phyloP scores from a whole-genome alignment of 2,113 vertebrate genomes.

The Chaetodon auriga region DNA sequence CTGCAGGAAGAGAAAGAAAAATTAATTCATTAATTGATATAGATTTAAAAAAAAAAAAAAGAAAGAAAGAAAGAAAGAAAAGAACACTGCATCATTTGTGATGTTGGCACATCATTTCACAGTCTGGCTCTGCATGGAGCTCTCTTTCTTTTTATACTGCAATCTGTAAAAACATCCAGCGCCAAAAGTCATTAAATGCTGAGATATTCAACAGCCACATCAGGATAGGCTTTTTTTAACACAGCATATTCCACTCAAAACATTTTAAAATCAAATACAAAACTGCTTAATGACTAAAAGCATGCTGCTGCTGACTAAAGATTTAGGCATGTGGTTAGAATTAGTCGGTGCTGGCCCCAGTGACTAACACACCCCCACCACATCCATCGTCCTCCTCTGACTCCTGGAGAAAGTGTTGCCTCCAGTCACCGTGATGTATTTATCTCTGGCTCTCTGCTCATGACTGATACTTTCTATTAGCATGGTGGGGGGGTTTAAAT shows the following conservation, averaged over 20 bases:
- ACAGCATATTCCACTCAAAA: background rate
- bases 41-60: no score
- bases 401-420: conserved; percentile 49
- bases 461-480: conserved; percentile 78
- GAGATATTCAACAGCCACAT: background rate
- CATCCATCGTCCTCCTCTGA: conserved; percentile 20
- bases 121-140: background rate
- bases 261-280: background rate
- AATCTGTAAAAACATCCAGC: conserved; percentile 9
- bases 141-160: background rate
- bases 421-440: conserved; percentile 68
- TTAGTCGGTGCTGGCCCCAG: conserved; percentile 15
- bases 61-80: no score
- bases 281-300: background rate
- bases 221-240: background rate
- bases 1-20: no score
- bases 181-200: background rate
- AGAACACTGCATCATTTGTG: background rate
- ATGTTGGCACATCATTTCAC: background rate
- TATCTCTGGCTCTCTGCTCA: conserved; percentile 67
- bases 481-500: conserved; percentile 60
- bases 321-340: conserved; percentile 25
- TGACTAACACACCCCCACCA: conserved; percentile 7
- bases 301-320: conserved; percentile 36
- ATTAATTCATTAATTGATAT: no score